Evolutionary conservation across 2,113 vertebrate genomes (phyloP), one percentile per base, ranked within the genome.

Genomic region (Octodon degus): DNA sequence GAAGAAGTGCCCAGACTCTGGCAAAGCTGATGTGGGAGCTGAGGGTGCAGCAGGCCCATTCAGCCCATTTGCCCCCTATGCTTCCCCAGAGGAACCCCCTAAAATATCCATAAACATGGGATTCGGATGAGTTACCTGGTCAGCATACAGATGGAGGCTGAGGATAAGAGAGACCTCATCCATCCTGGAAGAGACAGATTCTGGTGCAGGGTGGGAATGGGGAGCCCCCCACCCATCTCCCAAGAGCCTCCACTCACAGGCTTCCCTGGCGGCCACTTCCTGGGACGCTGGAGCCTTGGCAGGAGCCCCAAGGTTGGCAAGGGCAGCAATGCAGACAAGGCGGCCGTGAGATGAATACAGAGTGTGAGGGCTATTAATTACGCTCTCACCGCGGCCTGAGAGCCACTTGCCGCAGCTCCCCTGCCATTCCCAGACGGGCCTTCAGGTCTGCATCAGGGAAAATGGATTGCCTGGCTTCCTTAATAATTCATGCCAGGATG

Each of bases 401-500:
- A 55, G 81, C n/a, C 62, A 7, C 89, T 74, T 32, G 25, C 74
- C 24, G 1, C 63, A 53, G 17, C 12, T 14, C 65, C 25, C 50
- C 60, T 19, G 17, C 62, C 40, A 76, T 67, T 76, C 91, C 81
- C 53, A 63, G 43, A 58, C 43, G 2, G 47, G 77, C 34, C 77
- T 80, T 80, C 17, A 80, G 55, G 17, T 4, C 47, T 40, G 83
- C 32, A 19, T 13, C 11, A 40, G 2, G 1, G 77, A 55, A 22
- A 37, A 90, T 47, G 68, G 85, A 67, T 53, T 3, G 81, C 50
- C 72, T 0, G 14, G 60, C 82, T 60, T 13, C 16, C 3, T 43
- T 96, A 24, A 93, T 92, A 90, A 80, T 88, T 96, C 92, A 92
- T 62, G 34, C 58, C 1, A 0, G 20, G 89, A 77, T 50, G 50